phyloP scores from a whole-genome alignment of 2,888 invertebrate species.

The Dimorphilus gyrociliatus region DNA sequence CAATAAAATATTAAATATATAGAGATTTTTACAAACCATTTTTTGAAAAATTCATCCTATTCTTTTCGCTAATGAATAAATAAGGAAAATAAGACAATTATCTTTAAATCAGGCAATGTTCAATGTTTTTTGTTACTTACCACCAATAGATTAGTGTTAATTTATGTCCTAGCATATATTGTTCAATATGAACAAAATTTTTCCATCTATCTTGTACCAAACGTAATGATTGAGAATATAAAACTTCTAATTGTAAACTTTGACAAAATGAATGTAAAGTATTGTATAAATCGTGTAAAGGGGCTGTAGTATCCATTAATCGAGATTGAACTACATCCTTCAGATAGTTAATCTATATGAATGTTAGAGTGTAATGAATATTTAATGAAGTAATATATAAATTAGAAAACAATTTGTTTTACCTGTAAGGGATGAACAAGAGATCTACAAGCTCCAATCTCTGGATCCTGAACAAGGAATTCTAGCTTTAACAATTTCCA shows the following conservation, averaged over 20 bases:
- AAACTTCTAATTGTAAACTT: constrained; percentile 72
- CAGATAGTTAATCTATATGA: constrained; percentile 54
- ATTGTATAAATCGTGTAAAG: constrained; percentile 63
- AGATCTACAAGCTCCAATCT: constrained; percentile 85
- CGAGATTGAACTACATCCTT: constrained; percentile 83
- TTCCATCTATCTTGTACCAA: constrained; percentile 72
- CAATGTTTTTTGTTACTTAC: too few species aligned
- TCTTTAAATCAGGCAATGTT: too few species aligned
- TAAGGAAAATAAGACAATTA: too few species aligned
- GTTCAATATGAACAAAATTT: constrained; percentile 47
- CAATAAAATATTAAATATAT: constrained; percentile 2
- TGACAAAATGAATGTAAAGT: constrained; percentile 86
- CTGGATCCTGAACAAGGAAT: constrained; percentile 86
- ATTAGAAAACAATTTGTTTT: too few species aligned
- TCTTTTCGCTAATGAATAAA: too few species aligned
- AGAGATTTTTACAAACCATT: too few species aligned
- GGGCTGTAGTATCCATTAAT: constrained; percentile 59
- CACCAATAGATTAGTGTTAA: constrained; percentile 90
- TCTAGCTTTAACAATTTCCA: constrained; percentile 90
- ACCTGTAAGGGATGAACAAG: too few species aligned
- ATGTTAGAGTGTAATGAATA: background rate
- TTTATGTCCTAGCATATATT: constrained; percentile 71
- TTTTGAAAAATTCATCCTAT: too few species aligned
- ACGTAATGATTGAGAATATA: constrained; percentile 51
- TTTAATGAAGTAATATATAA: background rate